Conservation (phyloP, 2,113 vertebrate species). For the Glaucomys volans region DNA sequence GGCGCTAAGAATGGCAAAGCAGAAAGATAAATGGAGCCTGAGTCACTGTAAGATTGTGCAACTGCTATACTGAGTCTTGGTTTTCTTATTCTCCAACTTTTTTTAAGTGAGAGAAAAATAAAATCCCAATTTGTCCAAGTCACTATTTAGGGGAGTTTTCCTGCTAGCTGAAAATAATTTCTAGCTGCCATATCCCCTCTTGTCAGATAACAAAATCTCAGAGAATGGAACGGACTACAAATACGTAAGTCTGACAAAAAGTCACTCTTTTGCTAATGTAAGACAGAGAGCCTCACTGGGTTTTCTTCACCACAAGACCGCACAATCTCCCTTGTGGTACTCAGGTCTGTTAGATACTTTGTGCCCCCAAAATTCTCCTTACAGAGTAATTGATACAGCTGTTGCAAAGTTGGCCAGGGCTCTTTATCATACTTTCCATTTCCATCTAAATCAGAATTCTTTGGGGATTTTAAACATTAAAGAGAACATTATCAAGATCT, state of each 20-base stretch:
- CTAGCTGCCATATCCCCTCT: not conserved
- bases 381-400: not conserved
- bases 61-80: not conserved
- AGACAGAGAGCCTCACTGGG: not conserved
- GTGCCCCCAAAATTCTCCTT: not conserved
- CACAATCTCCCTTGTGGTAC: not conserved
- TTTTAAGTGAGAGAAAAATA: not conserved
- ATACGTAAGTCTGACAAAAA: not conserved
- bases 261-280: not conserved
- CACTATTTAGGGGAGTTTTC: not conserved
- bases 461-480: not conserved
- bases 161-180: not conserved
- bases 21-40: not conserved
- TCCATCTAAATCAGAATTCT: not conserved
- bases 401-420: not conserved
- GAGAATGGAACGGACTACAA: not conserved
- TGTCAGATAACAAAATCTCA: not conserved
- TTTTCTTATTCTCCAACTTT: not conserved
- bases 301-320: not conserved
- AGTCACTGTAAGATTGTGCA: not conserved
- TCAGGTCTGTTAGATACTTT: not conserved
- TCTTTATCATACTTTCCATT: not conserved
- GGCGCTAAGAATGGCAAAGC: not conserved
- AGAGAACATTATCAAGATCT: slow-evolving; percentile 4
- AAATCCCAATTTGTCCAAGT: not conserved